These are phyloP conservation scores for Rhagoletis zephyria DNA, from an alignment of 1,140 invertebrate genomes.

Conservation along the genomic window DNA sequence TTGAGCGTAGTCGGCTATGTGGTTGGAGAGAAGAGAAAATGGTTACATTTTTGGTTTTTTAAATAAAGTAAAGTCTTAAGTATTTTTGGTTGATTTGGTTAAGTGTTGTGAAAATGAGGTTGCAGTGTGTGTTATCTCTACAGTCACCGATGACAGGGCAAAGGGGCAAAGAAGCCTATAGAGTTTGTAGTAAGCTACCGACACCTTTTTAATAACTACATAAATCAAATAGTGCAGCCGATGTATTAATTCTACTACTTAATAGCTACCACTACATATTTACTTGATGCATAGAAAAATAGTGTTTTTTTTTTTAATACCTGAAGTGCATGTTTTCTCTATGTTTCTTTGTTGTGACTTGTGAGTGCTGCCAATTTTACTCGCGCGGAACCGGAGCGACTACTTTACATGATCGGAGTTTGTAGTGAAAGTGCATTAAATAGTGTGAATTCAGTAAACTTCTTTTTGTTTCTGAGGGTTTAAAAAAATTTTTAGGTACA, in stretches of 20 bases:
- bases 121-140: conserved; percentile 19
- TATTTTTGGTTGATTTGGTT: neutral
- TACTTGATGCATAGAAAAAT: neutral
- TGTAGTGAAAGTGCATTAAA: neutral
- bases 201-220: neutral
- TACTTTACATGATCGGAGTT: neutral
- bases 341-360: conserved; percentile 29
- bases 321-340: too few relatives aligned
- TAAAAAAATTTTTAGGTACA: neutral
- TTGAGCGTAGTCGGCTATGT: conserved; percentile 33
- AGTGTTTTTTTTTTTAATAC: neutral
- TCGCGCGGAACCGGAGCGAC: neutral
- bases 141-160: neutral
- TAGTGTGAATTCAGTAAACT: neutral
- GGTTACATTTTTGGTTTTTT: neutral
- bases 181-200: neutral
- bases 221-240: neutral
- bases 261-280: conserved; percentile 2
- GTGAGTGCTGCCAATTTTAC: neutral
- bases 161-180: neutral
- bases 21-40: neutral
- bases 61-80: neutral
- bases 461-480: too few relatives aligned
- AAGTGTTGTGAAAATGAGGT: neutral
- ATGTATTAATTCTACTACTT: neutral